These are phyloP conservation scores for Hylomyscus alleni DNA, from an alignment of 2,797 vertebrate genomes.

Conservation along the genomic window DNA sequence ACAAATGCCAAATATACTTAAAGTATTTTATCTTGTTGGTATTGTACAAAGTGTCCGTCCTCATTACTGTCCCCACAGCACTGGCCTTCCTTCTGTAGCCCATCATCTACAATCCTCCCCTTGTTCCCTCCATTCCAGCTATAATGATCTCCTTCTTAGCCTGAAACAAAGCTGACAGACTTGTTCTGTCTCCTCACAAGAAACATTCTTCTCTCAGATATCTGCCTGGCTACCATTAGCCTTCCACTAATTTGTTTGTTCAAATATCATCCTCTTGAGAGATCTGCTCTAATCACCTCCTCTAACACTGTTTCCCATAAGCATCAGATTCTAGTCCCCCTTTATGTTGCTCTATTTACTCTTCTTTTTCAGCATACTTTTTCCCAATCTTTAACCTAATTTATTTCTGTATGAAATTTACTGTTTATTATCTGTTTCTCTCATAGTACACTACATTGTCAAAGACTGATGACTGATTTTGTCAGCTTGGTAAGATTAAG, in stretches of 20 bases:
- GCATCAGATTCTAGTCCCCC: not conserved
- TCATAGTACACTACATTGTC: not conserved
- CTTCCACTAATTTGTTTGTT: not conserved
- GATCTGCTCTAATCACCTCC: not conserved
- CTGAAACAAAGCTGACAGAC: not conserved
- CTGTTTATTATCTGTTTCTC: not conserved
- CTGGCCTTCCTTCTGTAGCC: not conserved
- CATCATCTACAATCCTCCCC: not conserved
- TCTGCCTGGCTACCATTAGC: conserved; percentile 1
- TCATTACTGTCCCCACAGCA: not conserved
- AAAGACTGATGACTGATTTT: not conserved
- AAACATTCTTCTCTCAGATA: not conserved
- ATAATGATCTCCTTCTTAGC: not conserved
- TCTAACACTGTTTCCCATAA: not conserved
- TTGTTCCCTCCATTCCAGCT: not conserved
- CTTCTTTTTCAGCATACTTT: conserved; percentile 38
- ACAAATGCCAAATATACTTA: conserved; percentile 26
- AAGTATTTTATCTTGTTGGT: not conserved
- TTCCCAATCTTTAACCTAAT: conserved; percentile 37
- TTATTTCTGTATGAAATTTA: not conserved
- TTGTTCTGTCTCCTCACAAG: not conserved
- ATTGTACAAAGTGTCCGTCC: not conserved
- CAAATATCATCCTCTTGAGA: conserved; percentile 11
- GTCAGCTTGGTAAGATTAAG: not conserved
- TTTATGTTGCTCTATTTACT: not conserved